Evolutionary conservation across 1,140 invertebrate genomes (phyloP).

Genomic region (Ylistrum balloti): DNA sequence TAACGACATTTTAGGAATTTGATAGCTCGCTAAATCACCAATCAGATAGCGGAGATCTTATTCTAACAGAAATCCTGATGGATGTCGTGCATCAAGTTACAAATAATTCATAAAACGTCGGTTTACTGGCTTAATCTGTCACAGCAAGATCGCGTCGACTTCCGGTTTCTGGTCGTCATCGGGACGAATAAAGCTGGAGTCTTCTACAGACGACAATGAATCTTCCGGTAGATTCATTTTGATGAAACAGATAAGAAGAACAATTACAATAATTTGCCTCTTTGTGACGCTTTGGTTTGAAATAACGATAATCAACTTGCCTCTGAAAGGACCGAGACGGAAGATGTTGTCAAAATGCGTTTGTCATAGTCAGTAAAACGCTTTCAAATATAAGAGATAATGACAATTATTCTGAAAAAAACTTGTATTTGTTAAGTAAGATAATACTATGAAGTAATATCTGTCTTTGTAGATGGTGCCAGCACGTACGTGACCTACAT

Average conservation of each 20-base stretch:
- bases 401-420: slow-evolving; percentile 4
- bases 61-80: not conserved
- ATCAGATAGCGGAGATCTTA: not conserved
- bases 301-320: not conserved
- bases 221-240: not conserved
- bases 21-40: not conserved
- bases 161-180: slow-evolving; percentile 8
- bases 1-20: not conserved
- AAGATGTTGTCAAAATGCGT: slow-evolving; percentile 13
- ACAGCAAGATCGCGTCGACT: not conserved
- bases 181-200: not conserved
- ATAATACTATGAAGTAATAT: not conserved
- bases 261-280: slow-evolving; percentile 16
- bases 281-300: not conserved
- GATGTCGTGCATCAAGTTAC: not conserved
- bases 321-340: not conserved
- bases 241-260: slow-evolving; percentile 19
- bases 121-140: not conserved
- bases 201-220: slow-evolving; percentile 16
- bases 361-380: not conserved
- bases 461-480: too few species aligned
- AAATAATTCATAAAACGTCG: not conserved
- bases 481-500: too few species aligned
- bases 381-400: not conserved
- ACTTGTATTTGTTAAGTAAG: not conserved